Evolutionary conservation across 2,888 invertebrate species (phyloP).

Genomic region (Tetranychus truncatus): DNA sequence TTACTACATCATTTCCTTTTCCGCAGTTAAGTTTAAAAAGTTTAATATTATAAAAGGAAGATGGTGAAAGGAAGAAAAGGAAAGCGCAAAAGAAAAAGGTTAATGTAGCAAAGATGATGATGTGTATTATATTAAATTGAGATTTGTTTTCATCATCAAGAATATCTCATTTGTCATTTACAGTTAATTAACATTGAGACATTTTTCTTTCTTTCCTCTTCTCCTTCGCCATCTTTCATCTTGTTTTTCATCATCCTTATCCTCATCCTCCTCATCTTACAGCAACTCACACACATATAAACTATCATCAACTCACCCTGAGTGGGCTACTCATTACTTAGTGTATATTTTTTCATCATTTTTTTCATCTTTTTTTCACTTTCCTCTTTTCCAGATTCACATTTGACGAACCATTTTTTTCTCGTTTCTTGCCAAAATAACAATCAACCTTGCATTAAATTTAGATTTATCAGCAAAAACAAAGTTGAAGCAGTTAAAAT

Average conservation of each 20-base stretch:
- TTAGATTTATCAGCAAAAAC: background rate
- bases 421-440: background rate
- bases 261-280: background rate
- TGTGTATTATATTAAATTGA: background rate
- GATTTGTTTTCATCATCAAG: background rate
- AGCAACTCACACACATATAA: background rate
- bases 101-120: background rate
- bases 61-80: background rate
- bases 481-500: background rate
- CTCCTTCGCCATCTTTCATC: background rate
- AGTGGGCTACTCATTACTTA: too few species aligned
- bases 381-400: too few species aligned
- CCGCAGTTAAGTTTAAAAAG: background rate
- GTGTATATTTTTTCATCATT: too few species aligned
- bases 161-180: background rate
- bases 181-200: conserved; percentile 1
- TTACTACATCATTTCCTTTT: background rate
- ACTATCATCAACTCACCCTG: too few species aligned
- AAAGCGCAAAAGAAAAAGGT: background rate
- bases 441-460: background rate
- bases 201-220: background rate
- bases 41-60: background rate
- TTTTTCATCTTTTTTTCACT: too few species aligned
- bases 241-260: background rate
- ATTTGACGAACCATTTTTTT: background rate